Conservation (phyloP, 2,797 vertebrate genomes). For the Tapirus indicus region DNA sequence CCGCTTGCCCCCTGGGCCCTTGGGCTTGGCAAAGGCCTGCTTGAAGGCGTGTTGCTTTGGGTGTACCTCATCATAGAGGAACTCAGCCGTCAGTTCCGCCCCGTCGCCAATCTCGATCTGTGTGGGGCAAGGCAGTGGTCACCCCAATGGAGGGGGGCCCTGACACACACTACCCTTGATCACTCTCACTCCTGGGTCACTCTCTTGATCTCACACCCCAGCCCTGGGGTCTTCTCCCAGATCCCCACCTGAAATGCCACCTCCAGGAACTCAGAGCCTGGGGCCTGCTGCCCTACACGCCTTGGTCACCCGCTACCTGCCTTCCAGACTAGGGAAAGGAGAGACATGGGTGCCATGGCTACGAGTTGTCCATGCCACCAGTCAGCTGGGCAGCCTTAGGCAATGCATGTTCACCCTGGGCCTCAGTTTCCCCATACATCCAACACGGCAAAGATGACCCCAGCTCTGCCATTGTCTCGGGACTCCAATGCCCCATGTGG, state of each 20-base stretch:
- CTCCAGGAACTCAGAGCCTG: neutral
- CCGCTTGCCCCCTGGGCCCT: conserved; percentile 96
- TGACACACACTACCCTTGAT: neutral
- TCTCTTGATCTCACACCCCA: neutral
- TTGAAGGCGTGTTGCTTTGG: conserved; percentile 98
- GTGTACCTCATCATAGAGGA: conserved; percentile 98
- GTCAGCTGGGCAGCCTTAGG: neutral
- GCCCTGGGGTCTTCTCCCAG: neutral
- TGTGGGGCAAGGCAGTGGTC: neutral
- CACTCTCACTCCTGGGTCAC: neutral
- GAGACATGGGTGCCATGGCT: neutral
- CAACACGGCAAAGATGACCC: neutral
- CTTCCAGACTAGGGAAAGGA: neutral
- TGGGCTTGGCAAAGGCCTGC: conserved; percentile 98
- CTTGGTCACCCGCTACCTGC: neutral
- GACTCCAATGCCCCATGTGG: accelerated
- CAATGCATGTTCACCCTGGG: neutral
- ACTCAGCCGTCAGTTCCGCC: conserved; percentile 95
- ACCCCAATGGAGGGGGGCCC: neutral
- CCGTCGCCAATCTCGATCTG: conserved; percentile 98
- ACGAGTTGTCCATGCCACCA: neutral
- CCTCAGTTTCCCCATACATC: neutral
- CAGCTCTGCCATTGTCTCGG: neutral
- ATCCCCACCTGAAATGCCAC: neutral
- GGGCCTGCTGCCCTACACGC: neutral